phyloP scores from a whole-genome alignment of 2,888 invertebrate species.

The Parnassius apollo region DNA sequence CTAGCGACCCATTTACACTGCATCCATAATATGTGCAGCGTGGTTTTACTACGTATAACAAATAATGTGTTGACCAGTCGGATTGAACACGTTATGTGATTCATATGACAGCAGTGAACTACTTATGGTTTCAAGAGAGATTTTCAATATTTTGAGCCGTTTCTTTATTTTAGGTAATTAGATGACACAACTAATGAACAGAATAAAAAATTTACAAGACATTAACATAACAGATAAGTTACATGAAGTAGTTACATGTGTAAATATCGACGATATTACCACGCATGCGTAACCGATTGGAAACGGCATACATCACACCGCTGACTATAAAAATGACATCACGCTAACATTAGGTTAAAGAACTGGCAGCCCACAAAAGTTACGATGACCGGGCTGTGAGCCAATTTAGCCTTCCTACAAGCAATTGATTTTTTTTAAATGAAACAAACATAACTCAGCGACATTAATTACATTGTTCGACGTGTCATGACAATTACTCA shows the following conservation, averaged over 20 bases:
- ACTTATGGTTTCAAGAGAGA: too few relatives aligned
- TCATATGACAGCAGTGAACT: too few relatives aligned
- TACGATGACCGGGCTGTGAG: slow-evolving; percentile 41
- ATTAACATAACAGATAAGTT: too few relatives aligned
- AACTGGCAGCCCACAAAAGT: slow-evolving; percentile 41
- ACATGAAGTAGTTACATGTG: background rate
- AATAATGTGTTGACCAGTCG: too few relatives aligned
- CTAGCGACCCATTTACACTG: too few relatives aligned
- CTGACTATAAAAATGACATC: slow-evolving; percentile 33
- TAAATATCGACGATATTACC: background rate
- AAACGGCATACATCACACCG: slow-evolving; percentile 16
- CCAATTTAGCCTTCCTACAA: slow-evolving; percentile 37
- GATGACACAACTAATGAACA: too few relatives aligned
- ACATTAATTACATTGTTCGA: slow-evolving; percentile 10
- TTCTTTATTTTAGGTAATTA: too few relatives aligned
- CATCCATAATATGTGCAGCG: too few relatives aligned
- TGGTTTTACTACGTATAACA: too few relatives aligned
- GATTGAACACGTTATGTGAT: too few relatives aligned
- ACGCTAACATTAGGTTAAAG: slow-evolving; percentile 39
- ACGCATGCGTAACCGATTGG: slow-evolving; percentile 1
- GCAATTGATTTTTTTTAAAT: slow-evolving; percentile 36
- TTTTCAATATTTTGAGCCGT: too few relatives aligned
- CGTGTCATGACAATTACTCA: slow-evolving; percentile 13
- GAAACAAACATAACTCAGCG: slow-evolving; percentile 10
- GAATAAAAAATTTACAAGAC: too few relatives aligned